Base-by-base conservation (phyloP, 2,888 invertebrate genomes). In the Thera obeliscata region DNA sequence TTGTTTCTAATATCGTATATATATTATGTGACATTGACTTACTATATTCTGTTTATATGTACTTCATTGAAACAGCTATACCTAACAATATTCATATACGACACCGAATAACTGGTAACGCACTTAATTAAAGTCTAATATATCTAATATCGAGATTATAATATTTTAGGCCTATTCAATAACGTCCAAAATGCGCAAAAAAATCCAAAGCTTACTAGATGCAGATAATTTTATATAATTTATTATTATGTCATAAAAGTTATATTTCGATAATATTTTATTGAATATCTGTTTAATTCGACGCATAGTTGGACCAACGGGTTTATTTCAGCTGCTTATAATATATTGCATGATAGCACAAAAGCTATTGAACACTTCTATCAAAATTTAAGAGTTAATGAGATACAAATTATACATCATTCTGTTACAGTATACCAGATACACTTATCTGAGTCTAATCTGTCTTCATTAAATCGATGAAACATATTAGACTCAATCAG, bases 91-190 rank as follows among this genome's bases (percentile, higher is more conserved):
- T 73, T 79, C 64, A 72, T 67, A 79, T 78, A 89, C 88, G 87
- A 89, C 84, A 88, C 85, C 87, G 81, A 82, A 81, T 81, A 81
- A 78, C 79, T 88, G 90, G 91, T 91, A 91, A 90, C 91, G 82
- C 78, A 75, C 75, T 75, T 50, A 60, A 55, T 64, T 48, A 68
- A 70, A 67, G 63, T 54, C 65, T 72, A 75, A 52, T 55, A 65
- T 36, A 35, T 67, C 72, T 83, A 84, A 74, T 78, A 78, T 75
- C 83, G 87, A 87, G 87, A 88, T 87, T 89, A 90, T 83, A 50
- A 67, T 66, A 84, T 75, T 82, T 88, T 89, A 90, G 91, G 90
- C 90, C 90, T 88, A 87, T 78, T 56, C 71, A 76, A 78, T 75
- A 74, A 79, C 73, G 66, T 81, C 74, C 73, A 79, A 85, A 81